Base-by-base conservation (phyloP, 2,113 vertebrate genomes). In the Nannobrachium achirus region DNA sequence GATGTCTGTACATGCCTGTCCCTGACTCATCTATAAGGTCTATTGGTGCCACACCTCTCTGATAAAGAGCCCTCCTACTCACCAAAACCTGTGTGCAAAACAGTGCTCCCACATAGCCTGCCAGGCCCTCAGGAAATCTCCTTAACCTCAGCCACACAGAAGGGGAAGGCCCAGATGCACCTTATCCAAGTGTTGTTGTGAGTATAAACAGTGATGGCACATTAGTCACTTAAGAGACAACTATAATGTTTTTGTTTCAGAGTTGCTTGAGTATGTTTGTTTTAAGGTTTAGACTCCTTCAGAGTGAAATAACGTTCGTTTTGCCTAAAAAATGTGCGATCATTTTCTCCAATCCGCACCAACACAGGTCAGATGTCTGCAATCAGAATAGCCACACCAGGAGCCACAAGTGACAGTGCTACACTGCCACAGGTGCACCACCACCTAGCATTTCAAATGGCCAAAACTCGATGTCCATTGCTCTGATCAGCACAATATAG, bases 21-120 rank as follows among this genome's bases (percentile, higher is more conserved):
- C 61, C 75, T 92, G 89, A 92, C 79, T 91, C 89, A 92, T 80
- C 77, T 68, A 83, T 80, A 87, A 84, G 85, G 81, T 89, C 77
- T 81, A 81, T 45, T 84, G 82, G 73, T 66, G 81, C 86, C 86
- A 85, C 86, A 84, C 77, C 83, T 89, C 81, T 64, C 62, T 79
- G 76, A 84, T 74, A 78, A 89, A 80, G 64, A 79, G 76, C 70
- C 87, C 82, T 87, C 81, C 81, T 69, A 82, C 83, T 89, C 84
- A 76, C 76, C 58, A 80, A 83, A 85, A 83, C 77, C 69, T 64
- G 66, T 78, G 71, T 78, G 68, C 63, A 69, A 86, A 83, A 76
- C 63, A 62, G 82, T 82, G 76, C 78, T 84, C 87, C 88, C 86
- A 88, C 86, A 83, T 80, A 82, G 68, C 84, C 69, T 75, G 65